Evolutionary conservation across 2,797 vertebrate genomes (phyloP).

Genomic region (Nyctalus aviator): DNA sequence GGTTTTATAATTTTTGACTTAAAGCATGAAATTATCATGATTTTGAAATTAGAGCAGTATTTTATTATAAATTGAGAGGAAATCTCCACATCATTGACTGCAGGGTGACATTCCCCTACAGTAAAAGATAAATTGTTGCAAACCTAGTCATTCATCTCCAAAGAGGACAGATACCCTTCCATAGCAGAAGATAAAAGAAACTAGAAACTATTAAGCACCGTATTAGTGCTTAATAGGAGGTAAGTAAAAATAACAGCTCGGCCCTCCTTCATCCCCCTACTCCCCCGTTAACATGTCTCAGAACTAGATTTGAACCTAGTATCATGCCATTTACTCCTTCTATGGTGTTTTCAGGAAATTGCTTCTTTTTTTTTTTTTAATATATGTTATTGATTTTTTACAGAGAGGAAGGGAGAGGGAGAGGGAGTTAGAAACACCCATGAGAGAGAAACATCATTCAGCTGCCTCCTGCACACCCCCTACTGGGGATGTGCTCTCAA

Average conservation of each 20-base stretch:
- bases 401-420: too few species aligned
- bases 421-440: too few species aligned
- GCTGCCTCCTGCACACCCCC: too few species aligned
- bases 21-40: conserved; percentile 63
- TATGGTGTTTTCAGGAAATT: not conserved
- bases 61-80: conserved; percentile 43
- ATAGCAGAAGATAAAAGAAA: not conserved
- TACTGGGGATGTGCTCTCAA: too few species aligned
- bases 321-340: not conserved
- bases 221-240: not conserved
- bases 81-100: not conserved
- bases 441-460: too few species aligned
- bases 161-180: not conserved
- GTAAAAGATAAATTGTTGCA: not conserved
- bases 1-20: conserved; percentile 27
- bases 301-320: not conserved
- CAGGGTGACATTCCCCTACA: not conserved
- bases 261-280: too few species aligned
- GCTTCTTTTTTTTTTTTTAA: not conserved
- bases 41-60: conserved; percentile 66
- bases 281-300: not conserved
- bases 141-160: conserved; percentile 12
- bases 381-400: too few species aligned
- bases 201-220: not conserved
- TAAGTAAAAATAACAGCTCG: not conserved